Evolutionary conservation across 2,888 invertebrate genomes (phyloP).

Genomic region (Troilus luridus): DNA sequence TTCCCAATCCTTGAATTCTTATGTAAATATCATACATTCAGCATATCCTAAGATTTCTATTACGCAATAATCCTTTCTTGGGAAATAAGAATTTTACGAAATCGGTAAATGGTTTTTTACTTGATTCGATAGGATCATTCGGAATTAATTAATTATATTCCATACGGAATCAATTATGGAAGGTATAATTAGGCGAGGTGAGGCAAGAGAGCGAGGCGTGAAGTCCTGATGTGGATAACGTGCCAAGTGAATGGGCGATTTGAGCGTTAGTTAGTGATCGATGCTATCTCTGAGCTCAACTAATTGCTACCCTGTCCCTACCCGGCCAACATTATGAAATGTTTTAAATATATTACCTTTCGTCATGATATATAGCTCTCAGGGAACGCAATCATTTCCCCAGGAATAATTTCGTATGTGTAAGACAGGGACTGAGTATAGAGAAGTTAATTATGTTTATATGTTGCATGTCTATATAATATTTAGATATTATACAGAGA

Average conservation of each 20-base stretch:
- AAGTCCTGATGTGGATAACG: not conserved
- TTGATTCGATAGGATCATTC: not conserved
- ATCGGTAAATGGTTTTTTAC: not conserved
- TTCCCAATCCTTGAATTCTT: not conserved
- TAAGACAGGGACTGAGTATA: not conserved
- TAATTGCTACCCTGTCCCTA: not conserved
- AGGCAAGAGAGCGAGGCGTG: not conserved
- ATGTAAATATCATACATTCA: not conserved
- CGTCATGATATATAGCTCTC: not conserved
- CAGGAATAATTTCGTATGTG: not conserved
- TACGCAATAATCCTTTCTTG: not conserved
- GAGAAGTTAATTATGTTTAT: not conserved
- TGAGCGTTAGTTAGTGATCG: not conserved
- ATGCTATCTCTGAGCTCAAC: not conserved
- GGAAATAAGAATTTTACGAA: not conserved
- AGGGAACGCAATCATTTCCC: not conserved
- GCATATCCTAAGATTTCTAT: not conserved
- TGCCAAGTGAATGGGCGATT: constrained; percentile 1
- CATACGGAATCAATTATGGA: not conserved
- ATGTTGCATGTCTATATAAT: no score
- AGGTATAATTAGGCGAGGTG: not conserved
- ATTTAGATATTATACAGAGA: not conserved
- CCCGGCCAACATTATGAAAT: not conserved
- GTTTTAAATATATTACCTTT: constrained; percentile 28
- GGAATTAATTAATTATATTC: constrained; percentile 18